phyloP scores from a whole-genome alignment of 2,113 vertebrate species.

The Cavia porcellus region DNA sequence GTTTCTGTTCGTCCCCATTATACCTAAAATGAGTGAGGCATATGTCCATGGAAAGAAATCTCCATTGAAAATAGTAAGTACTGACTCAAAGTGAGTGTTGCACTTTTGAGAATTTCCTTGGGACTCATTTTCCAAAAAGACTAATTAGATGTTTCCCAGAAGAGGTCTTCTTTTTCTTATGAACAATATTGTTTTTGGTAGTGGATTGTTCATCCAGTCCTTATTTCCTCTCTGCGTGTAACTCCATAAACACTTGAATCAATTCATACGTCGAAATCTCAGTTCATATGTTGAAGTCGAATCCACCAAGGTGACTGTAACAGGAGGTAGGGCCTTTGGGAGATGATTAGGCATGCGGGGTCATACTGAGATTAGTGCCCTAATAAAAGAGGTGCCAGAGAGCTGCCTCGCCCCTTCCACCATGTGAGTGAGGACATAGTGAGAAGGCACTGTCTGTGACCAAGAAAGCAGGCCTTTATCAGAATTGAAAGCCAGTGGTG shows the following conservation, averaged over 20 bases:
- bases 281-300: background rate
- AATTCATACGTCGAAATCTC: background rate
- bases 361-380: background rate
- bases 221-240: background rate
- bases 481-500: background rate
- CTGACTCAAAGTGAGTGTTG: background rate
- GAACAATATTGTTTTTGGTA: background rate
- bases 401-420: background rate
- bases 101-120: background rate
- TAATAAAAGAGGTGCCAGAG: background rate
- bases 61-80: background rate
- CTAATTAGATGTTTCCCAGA: background rate
- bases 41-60: background rate
- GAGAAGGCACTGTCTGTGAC: background rate
- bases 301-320: background rate
- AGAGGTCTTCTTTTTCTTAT: background rate
- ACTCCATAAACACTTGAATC: background rate
- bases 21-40: background rate
- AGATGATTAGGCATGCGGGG: background rate
- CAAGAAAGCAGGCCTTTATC: background rate
- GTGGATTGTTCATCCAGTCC: background rate
- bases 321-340: background rate
- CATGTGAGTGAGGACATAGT: background rate
- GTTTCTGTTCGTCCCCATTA: background rate
- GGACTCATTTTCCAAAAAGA: slow-evolving; percentile 34